Percentiles rank a stretch among this genome's conserved stretches.
Evolutionary conservation across 2,888 invertebrate species (phyloP).

Genomic region (Pristionchus exspectatus): DNA sequence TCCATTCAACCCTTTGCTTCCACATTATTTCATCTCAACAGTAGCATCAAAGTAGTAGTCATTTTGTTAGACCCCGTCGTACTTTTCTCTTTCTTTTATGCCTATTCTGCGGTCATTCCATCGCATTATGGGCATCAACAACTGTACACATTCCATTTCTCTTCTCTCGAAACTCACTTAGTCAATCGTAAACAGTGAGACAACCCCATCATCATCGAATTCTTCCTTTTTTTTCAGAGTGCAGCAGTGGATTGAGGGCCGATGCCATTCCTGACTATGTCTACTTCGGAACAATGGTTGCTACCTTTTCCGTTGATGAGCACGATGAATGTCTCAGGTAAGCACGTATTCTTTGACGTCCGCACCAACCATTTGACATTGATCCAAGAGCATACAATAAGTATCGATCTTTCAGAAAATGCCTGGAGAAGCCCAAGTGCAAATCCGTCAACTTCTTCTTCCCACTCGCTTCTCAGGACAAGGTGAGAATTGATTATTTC

Average conservation of each 20-base stretch:
- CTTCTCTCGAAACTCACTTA: constrained; percentile 41
- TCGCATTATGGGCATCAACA: constrained; percentile 41
- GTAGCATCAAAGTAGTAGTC: not conserved
- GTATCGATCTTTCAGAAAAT: constrained; percentile 55
- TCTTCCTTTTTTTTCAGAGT: constrained; percentile 59
- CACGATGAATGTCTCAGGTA: constrained; percentile 54
- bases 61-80: constrained; percentile 36
- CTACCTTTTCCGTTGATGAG: constrained; percentile 71
- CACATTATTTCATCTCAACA: constrained; percentile 27
- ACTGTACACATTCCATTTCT: constrained; percentile 2
- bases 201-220: not conserved
- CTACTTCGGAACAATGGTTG: constrained; percentile 77
- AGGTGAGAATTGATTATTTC: constrained; percentile 48
- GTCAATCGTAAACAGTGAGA: not conserved
- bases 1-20: not conserved
- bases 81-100: constrained; percentile 28
- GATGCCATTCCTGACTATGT: constrained; percentile 78
- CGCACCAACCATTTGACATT: not conserved
- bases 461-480: constrained; percentile 73
- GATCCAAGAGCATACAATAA: not conserved
- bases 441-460: constrained; percentile 78
- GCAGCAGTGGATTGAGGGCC: constrained; percentile 75
- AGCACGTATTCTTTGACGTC: not conserved
- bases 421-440: constrained; percentile 73
- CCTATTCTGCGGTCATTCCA: constrained; percentile 43